Evolutionary conservation across 2,888 invertebrate genomes (phyloP), one percentile per base, ranked within the genome.

Genomic region (Sipunculus nudus): DNA sequence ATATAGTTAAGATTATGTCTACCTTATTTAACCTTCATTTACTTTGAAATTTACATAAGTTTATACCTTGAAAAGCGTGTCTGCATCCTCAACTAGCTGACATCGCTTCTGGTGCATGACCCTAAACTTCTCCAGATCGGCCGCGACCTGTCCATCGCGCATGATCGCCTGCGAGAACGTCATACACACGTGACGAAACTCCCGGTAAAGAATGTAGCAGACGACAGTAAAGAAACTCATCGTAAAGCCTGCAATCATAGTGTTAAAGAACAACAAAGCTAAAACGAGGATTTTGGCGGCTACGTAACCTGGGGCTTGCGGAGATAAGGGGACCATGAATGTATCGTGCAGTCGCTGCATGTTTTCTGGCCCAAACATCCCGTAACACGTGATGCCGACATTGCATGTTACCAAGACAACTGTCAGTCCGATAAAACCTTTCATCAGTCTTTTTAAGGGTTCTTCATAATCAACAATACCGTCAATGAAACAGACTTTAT

Each of bases 51-150:
- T n/a, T n/a, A n/a, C n/a, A n/a, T n/a, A n/a, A n/a, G n/a, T n/a
- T n/a, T n/a, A 61, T n/a, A 63, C 65, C 26, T 59, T 53, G 48
- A 53, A 53, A 25, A 39, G 38, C 19, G 21, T 25, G 50, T 67
- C 67, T 1, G 65, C 57, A 21, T 59, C 54, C 43, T 63, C 62
- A 39, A 67, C 64, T 16, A 67, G 52, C 40, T 56, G 50, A 39
- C 67, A 67, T 13, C 67, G 53, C 16, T 65, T 65, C 65, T 74
- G 72, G 66, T 74, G 74, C 47, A 65, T 66, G 53, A 74, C 54
- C 19, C 76, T 68, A 64, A 71, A 70, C 40, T 71, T 68, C 48
- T 75, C 75, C 21, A 76, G 48, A 53, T 66, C 62, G 25, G 65
- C 67, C 1, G 32, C 45, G 32, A 67, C 56, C 4, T 43, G 26